Conservation (phyloP, 2,888 invertebrate genomes). For the Autographa pulchrina region DNA sequence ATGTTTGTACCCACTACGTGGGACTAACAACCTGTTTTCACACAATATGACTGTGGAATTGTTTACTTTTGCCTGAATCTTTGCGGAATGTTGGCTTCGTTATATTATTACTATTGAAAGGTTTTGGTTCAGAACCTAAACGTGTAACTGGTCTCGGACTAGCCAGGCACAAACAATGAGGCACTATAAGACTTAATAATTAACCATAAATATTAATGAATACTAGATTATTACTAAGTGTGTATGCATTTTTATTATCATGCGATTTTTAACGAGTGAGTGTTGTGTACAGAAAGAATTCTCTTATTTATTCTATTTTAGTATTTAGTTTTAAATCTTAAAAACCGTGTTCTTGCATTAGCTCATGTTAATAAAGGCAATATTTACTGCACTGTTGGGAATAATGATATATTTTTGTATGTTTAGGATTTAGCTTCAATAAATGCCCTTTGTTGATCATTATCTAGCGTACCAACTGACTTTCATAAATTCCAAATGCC, state of each 20-base stretch:
- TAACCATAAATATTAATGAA: slow-evolving; percentile 35
- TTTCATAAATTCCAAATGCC: background rate
- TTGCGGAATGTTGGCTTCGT: background rate
- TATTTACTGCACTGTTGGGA: background rate
- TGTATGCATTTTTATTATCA: slow-evolving; percentile 15
- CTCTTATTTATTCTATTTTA: slow-evolving; percentile 47
- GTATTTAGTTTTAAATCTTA: slow-evolving; percentile 17
- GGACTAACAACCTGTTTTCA: slow-evolving; percentile 4
- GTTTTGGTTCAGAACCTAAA: background rate
- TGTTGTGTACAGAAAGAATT: slow-evolving; percentile 39
- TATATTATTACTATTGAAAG: slow-evolving; percentile 1
- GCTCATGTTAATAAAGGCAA: background rate
- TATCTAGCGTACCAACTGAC: background rate
- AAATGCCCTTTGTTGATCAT: background rate
- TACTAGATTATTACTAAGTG: slow-evolving; percentile 16
- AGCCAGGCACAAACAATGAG: slow-evolving; percentile 19
- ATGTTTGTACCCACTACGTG: background rate
- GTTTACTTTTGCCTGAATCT: slow-evolving; percentile 2
- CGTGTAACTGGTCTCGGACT: slow-evolving; percentile 15
- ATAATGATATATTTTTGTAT: background rate
- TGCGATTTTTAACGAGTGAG: slow-evolving; percentile 6
- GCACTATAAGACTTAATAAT: slow-evolving; percentile 52
- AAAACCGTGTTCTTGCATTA: background rate
- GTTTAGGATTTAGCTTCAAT: background rate
- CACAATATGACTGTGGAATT: background rate